Evolutionary conservation across 2,888 invertebrate genomes (phyloP).

Genomic region (Acronicta alni): DNA sequence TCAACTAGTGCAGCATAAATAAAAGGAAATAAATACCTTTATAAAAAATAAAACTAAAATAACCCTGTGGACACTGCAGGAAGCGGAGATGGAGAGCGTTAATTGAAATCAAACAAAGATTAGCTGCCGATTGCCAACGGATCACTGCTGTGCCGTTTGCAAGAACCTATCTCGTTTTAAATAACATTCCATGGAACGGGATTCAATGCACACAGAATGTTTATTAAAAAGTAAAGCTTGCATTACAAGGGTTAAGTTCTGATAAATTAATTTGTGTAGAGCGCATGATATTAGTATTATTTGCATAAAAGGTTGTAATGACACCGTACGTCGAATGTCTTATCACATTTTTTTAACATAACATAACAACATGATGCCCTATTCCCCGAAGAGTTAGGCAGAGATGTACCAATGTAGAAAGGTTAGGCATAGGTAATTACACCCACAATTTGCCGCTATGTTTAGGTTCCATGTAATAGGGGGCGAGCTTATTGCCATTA

Average conservation of each 20-base stretch:
- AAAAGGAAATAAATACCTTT: conserved; percentile 1
- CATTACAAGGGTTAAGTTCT: conserved; percentile 26
- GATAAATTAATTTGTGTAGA: background rate
- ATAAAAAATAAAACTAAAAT: conserved; percentile 29
- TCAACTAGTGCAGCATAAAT: conserved; percentile 9
- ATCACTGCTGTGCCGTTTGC: conserved; percentile 67
- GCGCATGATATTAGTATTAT: too few species aligned
- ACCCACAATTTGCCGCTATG: too few species aligned
- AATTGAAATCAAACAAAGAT: conserved; percentile 87
- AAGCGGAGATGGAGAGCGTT: conserved; percentile 61
- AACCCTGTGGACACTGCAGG: conserved; percentile 48
- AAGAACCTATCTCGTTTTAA: conserved; percentile 69
- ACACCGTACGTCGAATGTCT: too few species aligned
- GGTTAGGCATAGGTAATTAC: too few species aligned
- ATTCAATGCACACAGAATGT: conserved; percentile 47
- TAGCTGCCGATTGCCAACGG: conserved; percentile 74
- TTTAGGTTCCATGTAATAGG: too few species aligned
- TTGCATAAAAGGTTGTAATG: too few species aligned
- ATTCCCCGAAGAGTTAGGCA: too few species aligned
- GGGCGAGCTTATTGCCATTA: too few species aligned
- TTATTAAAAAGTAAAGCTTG: conserved; percentile 48
- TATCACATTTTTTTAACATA: too few species aligned
- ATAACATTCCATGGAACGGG: conserved; percentile 51
- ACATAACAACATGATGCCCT: too few species aligned
- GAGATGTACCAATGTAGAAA: too few species aligned